Evolutionary conservation across 2,797 vertebrate genomes (phyloP), one percentile per base, ranked within the genome.

Genomic region (Gymnodraco acuticeps): DNA sequence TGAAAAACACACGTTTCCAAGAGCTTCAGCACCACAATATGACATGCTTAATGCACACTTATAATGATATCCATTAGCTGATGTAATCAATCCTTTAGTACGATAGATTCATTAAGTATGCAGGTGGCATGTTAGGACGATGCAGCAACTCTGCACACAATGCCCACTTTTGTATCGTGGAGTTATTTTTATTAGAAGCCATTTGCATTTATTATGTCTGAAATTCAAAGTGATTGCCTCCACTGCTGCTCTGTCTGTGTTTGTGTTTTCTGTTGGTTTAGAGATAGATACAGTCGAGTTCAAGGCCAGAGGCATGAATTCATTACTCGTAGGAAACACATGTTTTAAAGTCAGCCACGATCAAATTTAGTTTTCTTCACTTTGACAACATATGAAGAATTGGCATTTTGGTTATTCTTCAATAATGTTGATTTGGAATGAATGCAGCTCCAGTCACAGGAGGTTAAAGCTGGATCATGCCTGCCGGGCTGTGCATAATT

Each of bases 171-270:
- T 78, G 38, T 42, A 9, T 43, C 75, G 27, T 19, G 2, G 12
- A 73, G 27, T 54, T 58, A 16, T 62, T 75, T 27, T 38, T 56
- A 50, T 79, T 75, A 47, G n/a, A 75, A 78, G 56, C 11, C 12
- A 85, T 86, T 88, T 90, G 75, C 56, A 83, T 90, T 87, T 16
- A 66, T 90, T 84, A 70, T 56, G 71, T 88, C 45, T 82, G 88
- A 89, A 93, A 91, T 92, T 90, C 84, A 86, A 85, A 88, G 83
- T 75, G 5, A 71, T 82, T 77, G 54, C 69, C 75, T 79, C 79
- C 48, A 1, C 78, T 84, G 84, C 83, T 86, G 90, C 70, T 16
- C 15, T 23, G 38, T 84, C 54, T 60, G 43, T 83, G 66, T 82
- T 16, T 52, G 41, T 43, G 46, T 45, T 88, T 59, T 77, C 47